phyloP scores from a whole-genome alignment of 1,140 invertebrate genomes.

The Aradophagus sp. region DNA sequence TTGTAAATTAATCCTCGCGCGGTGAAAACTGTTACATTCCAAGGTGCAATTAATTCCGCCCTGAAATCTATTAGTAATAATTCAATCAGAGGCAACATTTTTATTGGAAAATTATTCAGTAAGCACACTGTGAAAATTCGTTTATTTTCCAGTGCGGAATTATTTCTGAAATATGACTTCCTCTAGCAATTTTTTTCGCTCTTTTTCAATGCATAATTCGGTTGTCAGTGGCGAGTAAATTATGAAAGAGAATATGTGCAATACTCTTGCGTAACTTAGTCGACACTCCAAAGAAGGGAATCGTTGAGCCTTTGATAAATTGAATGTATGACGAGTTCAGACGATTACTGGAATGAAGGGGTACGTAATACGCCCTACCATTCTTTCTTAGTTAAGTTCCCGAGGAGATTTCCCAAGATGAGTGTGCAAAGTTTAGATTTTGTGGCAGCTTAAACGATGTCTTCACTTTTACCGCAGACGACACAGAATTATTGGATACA shows the following conservation, averaged over 20 bases:
- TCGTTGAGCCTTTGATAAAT: slow-evolving; percentile 66
- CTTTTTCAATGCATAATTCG: slow-evolving; percentile 52
- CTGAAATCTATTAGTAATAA: slow-evolving; percentile 47
- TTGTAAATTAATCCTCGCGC: slow-evolving; percentile 23
- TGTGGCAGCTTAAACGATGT: slow-evolving; percentile 64
- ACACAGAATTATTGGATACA: too few species aligned
- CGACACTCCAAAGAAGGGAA: slow-evolving; percentile 43
- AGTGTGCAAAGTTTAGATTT: slow-evolving; percentile 67
- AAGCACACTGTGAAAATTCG: slow-evolving; percentile 39
- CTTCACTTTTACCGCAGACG: slow-evolving; percentile 59
- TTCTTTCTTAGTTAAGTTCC: slow-evolving; percentile 44
- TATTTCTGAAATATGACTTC: slow-evolving; percentile 50
- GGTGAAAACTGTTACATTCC: slow-evolving; percentile 14
- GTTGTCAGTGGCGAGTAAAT: slow-evolving; percentile 34
- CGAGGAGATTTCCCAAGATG: slow-evolving; percentile 53
- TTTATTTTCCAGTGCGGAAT: slow-evolving; percentile 48
- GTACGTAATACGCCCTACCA: slow-evolving; percentile 49
- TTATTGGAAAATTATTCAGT: slow-evolving; percentile 52
- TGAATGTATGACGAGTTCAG: slow-evolving; percentile 68
- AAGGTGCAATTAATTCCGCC: slow-evolving; percentile 31
- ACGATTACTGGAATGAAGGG: slow-evolving; percentile 65
- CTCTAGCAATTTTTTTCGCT: neutral
- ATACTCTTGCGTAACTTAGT: slow-evolving; percentile 41
- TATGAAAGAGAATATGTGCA: slow-evolving; percentile 51
- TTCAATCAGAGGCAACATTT: slow-evolving; percentile 52